These are phyloP conservation scores for Perizoma affinitatum DNA, from an alignment of 2,888 invertebrate genomes.

Conservation along the genomic window DNA sequence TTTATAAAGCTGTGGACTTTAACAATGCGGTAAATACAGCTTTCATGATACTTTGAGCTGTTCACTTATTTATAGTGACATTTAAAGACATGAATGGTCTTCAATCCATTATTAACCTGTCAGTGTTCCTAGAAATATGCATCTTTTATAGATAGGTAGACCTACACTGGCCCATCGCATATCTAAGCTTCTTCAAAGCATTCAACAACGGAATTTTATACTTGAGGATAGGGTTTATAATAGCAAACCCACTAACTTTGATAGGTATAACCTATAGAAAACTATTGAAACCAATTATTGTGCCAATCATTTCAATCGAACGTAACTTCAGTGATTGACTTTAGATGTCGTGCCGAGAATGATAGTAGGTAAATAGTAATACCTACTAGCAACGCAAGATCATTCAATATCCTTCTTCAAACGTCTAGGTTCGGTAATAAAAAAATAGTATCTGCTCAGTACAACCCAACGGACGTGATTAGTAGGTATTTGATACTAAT, in stretches of 20 bases:
- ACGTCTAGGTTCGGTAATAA: too few relatives aligned
- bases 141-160: conserved; percentile 26
- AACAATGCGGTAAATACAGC: conserved; percentile 10
- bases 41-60: conserved; percentile 10
- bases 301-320: conserved; percentile 16
- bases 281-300: conserved; percentile 2
- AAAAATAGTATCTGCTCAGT: too few relatives aligned
- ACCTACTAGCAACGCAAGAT: neutral
- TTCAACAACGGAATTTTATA: neutral
- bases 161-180: conserved; percentile 2
- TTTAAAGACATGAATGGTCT: conserved; percentile 35
- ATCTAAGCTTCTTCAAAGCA: neutral
- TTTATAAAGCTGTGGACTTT: conserved; percentile 6
- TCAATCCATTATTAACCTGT: conserved; percentile 49
- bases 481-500: too few relatives aligned
- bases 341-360: conserved; percentile 4
- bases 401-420: too few relatives aligned
- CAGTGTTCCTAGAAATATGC: conserved; percentile 40
- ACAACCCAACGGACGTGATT: too few relatives aligned
- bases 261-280: neutral
- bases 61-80: conserved; percentile 37
- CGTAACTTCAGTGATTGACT: conserved; percentile 12
- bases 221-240: too few relatives aligned
- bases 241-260: too few relatives aligned
- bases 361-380: neutral